Evolutionary conservation across 1,140 invertebrate genomes (phyloP).

Genomic region (Maniola jurtina): DNA sequence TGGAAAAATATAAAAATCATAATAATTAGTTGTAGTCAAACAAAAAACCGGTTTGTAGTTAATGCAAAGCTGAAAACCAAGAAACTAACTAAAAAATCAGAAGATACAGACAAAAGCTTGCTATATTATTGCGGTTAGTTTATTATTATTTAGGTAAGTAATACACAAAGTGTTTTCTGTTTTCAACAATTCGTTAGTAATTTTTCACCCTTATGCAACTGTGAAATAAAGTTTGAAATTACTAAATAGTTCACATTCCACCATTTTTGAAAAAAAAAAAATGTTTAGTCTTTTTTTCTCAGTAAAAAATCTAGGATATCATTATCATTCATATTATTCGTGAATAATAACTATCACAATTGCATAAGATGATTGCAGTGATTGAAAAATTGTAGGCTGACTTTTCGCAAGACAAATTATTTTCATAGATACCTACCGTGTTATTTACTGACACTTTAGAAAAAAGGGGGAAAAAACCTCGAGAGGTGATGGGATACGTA

Average conservation of each 20-base stretch:
- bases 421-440: too few relatives aligned
- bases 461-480: too few relatives aligned
- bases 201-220: background rate
- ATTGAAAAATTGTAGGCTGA: background rate
- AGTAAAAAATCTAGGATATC: too few relatives aligned
- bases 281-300: too few relatives aligned
- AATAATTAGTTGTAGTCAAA: background rate
- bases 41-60: background rate
- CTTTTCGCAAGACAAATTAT: background rate
- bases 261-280: too few relatives aligned
- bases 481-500: too few relatives aligned
- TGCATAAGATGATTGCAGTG: background rate
- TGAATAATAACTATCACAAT: background rate
- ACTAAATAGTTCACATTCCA: too few relatives aligned
- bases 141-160: background rate
- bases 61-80: background rate
- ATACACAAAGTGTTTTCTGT: background rate
- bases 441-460: too few relatives aligned
- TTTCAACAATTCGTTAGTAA: background rate
- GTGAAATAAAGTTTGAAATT: background rate
- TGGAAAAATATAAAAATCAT: too few relatives aligned
- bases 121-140: background rate
- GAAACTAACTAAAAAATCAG: background rate
- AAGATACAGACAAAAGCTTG: background rate
- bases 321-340: too few relatives aligned